Percentiles rank a stretch among this genome's conserved stretches.
Evolutionary conservation across 2,113 vertebrate genomes (phyloP).

Genomic region (Hylia prasina): DNA sequence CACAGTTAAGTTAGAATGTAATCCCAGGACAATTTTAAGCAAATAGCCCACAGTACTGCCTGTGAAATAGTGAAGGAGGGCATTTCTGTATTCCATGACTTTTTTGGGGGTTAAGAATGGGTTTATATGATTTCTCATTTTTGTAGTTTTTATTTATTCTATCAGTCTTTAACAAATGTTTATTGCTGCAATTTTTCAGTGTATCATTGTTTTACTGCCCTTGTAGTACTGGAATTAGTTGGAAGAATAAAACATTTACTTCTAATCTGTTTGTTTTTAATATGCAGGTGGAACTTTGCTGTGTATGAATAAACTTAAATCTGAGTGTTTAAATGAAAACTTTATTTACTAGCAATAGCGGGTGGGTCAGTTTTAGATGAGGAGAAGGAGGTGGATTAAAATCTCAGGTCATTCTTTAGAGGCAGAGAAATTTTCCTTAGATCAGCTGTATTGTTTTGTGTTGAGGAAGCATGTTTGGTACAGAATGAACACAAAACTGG

Average conservation of each 20-base stretch:
- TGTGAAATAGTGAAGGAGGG: conserved; percentile 78
- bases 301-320: conserved; percentile 67
- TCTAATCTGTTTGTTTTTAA: conserved; percentile 76
- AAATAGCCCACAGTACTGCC: conserved; percentile 80
- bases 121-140: conserved; percentile 85
- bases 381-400: neutral
- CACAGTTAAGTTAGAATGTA: conserved; percentile 80
- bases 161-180: conserved; percentile 85
- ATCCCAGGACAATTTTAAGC: conserved; percentile 79
- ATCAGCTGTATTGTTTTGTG: neutral
- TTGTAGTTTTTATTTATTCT: conserved; percentile 88
- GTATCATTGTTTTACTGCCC: conserved; percentile 88
- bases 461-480: neutral
- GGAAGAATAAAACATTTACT: conserved; percentile 95
- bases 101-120: conserved; percentile 79
- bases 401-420: neutral
- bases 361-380: neutral
- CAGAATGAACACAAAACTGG: neutral
- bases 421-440: neutral
- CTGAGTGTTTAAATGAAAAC: conserved; percentile 64
- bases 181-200: conserved; percentile 80
- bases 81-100: conserved; percentile 82
- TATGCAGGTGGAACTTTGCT: conserved; percentile 67
- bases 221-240: conserved; percentile 90
- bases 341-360: conserved; percentile 15